These are phyloP conservation scores for Ooceraea biroi DNA, from an alignment of 1,140 invertebrate genomes.

Conservation along the genomic window DNA sequence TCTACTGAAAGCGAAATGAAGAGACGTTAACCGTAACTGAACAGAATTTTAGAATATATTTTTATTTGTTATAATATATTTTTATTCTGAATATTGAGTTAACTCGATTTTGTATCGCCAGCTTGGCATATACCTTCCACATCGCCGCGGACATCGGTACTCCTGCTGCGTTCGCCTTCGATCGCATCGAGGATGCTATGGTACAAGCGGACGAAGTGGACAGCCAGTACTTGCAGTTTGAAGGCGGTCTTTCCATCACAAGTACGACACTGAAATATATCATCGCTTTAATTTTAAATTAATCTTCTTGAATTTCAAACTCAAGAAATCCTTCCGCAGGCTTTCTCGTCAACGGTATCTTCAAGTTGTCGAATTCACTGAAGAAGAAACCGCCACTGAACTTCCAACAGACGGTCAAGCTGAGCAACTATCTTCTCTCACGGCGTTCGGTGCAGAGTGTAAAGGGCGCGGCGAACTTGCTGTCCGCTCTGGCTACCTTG, in stretches of 20 bases:
- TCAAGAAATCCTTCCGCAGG: slow-evolving; percentile 82
- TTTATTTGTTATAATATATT: slow-evolving; percentile 48
- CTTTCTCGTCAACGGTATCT: slow-evolving; percentile 91
- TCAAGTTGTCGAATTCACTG: slow-evolving; percentile 89
- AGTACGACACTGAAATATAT: slow-evolving; percentile 75
- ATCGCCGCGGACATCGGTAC: slow-evolving; percentile 89
- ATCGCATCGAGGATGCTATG: slow-evolving; percentile 95
- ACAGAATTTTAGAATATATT: slow-evolving; percentile 1
- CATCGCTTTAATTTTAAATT: slow-evolving; percentile 7
- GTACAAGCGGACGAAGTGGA: slow-evolving; percentile 98
- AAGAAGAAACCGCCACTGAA: slow-evolving; percentile 91
- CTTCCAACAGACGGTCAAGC: slow-evolving; percentile 94
- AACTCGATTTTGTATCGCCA: slow-evolving; percentile 80
- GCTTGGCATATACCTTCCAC: slow-evolving; percentile 94
- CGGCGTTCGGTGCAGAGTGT: slow-evolving; percentile 94
- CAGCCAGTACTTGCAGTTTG: slow-evolving; percentile 95
- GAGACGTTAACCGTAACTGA: slow-evolving; percentile 27
- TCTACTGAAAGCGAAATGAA: slow-evolving; percentile 17
- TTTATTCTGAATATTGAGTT: slow-evolving; percentile 23
- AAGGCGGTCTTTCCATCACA: slow-evolving; percentile 92
- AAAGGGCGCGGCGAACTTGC: slow-evolving; percentile 92
- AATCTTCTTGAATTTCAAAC: slow-evolving; percentile 22
- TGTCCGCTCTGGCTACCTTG: slow-evolving; percentile 92
- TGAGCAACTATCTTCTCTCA: slow-evolving; percentile 96
- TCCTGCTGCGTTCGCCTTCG: slow-evolving; percentile 91